These are phyloP conservation scores for Hartigia nigra DNA, from an alignment of 2,888 invertebrate species.

Conservation along the genomic window DNA sequence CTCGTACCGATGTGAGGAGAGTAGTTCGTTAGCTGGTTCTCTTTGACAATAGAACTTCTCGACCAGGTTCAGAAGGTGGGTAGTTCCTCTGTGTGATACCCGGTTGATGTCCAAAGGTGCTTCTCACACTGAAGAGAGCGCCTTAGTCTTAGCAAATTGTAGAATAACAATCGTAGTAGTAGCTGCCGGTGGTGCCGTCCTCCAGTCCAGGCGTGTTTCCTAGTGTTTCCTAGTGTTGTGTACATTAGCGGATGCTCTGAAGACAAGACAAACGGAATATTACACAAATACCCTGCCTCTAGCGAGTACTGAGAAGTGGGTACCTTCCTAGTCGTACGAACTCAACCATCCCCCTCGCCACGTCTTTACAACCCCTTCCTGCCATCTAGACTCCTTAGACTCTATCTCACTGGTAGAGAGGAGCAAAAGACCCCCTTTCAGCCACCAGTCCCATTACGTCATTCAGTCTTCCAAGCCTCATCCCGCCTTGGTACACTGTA, in stretches of 20 bases:
- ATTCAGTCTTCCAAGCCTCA: slow-evolving; percentile 1
- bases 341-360: slow-evolving; percentile 32
- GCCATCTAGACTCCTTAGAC: slow-evolving; percentile 26
- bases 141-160: slow-evolving; percentile 64
- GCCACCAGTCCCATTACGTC: slow-evolving; percentile 32
- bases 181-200: slow-evolving; percentile 27
- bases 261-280: slow-evolving; percentile 67
- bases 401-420: slow-evolving; percentile 5
- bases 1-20: background rate
- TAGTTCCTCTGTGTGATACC: slow-evolving; percentile 54
- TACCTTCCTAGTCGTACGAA: slow-evolving; percentile 15
- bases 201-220: slow-evolving; percentile 22
- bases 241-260: slow-evolving; percentile 65
- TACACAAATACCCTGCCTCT: slow-evolving; percentile 62
- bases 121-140: slow-evolving; percentile 53
- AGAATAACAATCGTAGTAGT: slow-evolving; percentile 65
- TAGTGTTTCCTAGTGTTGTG: slow-evolving; percentile 57
- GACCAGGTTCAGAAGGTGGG: slow-evolving; percentile 19
- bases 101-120: slow-evolving; percentile 65
- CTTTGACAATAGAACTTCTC: slow-evolving; percentile 59
- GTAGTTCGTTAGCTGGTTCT: slow-evolving; percentile 19
- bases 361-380: slow-evolving; percentile 22
- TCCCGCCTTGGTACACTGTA: slow-evolving; percentile 10
- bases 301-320: slow-evolving; percentile 10
- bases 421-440: slow-evolving; percentile 19